Percentiles rank a stretch among this genome's conserved stretches.
Conservation (phyloP, 2,797 vertebrate genomes). For the Benthosema pterotum region DNA sequence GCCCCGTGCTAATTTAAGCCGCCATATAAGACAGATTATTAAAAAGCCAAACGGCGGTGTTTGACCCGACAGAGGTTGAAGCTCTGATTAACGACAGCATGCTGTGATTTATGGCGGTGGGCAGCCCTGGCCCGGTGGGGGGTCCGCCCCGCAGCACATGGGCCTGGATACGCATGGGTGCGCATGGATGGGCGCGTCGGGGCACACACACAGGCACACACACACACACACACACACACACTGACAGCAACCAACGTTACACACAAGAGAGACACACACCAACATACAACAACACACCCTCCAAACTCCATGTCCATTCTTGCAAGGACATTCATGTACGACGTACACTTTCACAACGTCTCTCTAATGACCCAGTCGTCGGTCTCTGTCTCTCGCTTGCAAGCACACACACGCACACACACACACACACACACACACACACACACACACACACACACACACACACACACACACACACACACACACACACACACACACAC, state of each 20-base stretch:
- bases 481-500: too few species aligned
- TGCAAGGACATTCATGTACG: too few species aligned
- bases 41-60: conserved; percentile 37
- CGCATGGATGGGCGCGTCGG: background rate
- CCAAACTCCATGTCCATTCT: too few species aligned
- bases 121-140: conserved; percentile 25
- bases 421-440: background rate
- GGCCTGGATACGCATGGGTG: background rate
- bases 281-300: background rate
- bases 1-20: conserved; percentile 18
- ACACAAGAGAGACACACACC: background rate
- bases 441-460: background rate
- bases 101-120: conserved; percentile 45
- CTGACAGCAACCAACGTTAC: background rate
- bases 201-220: background rate
- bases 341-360: too few species aligned
- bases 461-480: too few species aligned
- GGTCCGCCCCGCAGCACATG: too few species aligned
- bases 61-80: conserved; percentile 41
- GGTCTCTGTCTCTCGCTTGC: too few species aligned
- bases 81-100: conserved; percentile 41
- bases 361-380: too few species aligned
- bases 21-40: conserved; percentile 43
- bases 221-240: background rate
- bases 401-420: background rate